A percentile compares a stretch with the other conserved stretches of the same genome.
These are phyloP conservation scores for Drosophila lacicola DNA, from an alignment of 2,888 invertebrate genomes.

Conservation along the genomic window DNA sequence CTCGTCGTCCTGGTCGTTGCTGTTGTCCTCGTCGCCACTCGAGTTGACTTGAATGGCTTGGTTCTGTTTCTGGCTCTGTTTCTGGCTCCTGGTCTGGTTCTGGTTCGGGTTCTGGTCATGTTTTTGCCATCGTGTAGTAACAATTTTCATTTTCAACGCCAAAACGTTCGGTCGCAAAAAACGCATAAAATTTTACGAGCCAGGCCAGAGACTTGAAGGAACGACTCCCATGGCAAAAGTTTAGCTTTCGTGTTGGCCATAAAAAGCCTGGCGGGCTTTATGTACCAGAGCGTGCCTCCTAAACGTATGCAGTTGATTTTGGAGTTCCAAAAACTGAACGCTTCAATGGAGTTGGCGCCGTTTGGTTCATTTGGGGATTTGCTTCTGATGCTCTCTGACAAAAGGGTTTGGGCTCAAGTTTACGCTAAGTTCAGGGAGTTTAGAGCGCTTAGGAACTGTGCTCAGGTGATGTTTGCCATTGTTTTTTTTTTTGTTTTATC, in stretches of 20 bases:
- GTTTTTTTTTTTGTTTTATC: slow-evolving; percentile 2
- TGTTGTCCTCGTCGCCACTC: slow-evolving; percentile 61
- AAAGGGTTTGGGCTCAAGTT: slow-evolving; percentile 53
- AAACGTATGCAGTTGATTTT: slow-evolving; percentile 69
- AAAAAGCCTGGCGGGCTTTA: slow-evolving; percentile 57
- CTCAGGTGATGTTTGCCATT: slow-evolving; percentile 66
- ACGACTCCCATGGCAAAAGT: slow-evolving; percentile 75
- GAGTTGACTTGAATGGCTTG: slow-evolving; percentile 69
- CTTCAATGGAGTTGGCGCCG: slow-evolving; percentile 67
- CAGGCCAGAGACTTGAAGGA: slow-evolving; percentile 49
- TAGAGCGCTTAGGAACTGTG: slow-evolving; percentile 32
- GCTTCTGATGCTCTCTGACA: slow-evolving; percentile 34
- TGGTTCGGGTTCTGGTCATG: slow-evolving; percentile 9
- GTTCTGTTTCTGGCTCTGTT: slow-evolving; percentile 29
- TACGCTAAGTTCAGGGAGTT: slow-evolving; percentile 31
- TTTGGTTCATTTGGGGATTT: slow-evolving; percentile 63
- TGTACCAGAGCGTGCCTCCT: slow-evolving; percentile 28
- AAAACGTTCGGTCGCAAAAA: slow-evolving; percentile 64
- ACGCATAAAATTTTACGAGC: slow-evolving; percentile 80
- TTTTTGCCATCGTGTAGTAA: slow-evolving; percentile 57
- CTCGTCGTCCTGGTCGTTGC: slow-evolving; percentile 19
- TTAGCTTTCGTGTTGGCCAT: slow-evolving; percentile 77
- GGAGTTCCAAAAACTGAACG: slow-evolving; percentile 59
- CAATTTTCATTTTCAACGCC: slow-evolving; percentile 77
- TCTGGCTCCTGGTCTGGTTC: slow-evolving; percentile 10